These are phyloP conservation scores for Orestias chungarensis DNA, from an alignment of 2,797 vertebrate genomes.

Conservation along the genomic window DNA sequence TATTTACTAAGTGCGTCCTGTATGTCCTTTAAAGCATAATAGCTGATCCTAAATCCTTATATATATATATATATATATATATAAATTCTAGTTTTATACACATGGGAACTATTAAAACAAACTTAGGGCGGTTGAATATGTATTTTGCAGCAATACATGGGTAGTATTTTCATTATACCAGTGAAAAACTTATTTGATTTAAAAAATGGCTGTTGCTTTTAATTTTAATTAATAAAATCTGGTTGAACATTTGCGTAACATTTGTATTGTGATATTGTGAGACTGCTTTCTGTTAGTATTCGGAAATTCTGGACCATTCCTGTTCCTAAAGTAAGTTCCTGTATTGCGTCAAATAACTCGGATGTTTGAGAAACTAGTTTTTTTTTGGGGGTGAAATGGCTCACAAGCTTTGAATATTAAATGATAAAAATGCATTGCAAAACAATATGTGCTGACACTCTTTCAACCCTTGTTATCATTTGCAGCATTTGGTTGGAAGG, in stretches of 20 bases:
- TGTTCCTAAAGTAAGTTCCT: background rate
- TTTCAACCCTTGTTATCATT: conserved; percentile 53
- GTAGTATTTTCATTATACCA: background rate
- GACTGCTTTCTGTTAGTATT: too few relatives aligned
- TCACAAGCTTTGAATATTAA: background rate
- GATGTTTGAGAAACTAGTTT: background rate
- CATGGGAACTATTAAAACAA: background rate
- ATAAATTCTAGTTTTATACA: background rate
- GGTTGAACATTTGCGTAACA: too few relatives aligned
- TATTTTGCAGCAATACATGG: background rate
- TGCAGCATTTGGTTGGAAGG: conserved; percentile 71
- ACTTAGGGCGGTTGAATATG: background rate
- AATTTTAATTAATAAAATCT: too few relatives aligned
- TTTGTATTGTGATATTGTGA: too few relatives aligned
- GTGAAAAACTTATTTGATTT: background rate
- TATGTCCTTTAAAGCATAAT: background rate
- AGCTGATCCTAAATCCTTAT: background rate
- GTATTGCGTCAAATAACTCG: background rate
- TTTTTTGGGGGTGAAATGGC: too few relatives aligned
- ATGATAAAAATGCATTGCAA: background rate
- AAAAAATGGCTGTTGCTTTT: background rate
- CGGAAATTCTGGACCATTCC: background rate
- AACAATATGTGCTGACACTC: conserved; percentile 15
- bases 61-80: too few relatives aligned
- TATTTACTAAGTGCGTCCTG: background rate